phyloP scores from a whole-genome alignment of 2,888 invertebrate genomes.

The Stenotaenia linearis region DNA sequence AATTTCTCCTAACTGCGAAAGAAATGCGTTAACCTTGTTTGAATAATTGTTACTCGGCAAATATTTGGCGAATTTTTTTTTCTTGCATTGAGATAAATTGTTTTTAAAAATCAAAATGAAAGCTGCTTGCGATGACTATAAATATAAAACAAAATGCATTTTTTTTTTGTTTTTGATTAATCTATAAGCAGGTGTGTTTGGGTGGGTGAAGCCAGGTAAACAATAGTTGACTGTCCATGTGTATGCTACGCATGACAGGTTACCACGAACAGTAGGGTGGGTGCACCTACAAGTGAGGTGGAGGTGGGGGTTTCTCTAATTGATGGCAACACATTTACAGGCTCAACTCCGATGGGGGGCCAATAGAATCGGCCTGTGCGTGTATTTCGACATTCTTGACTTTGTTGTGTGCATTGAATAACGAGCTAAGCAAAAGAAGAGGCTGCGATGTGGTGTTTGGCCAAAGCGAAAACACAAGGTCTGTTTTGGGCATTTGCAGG shows the following conservation, averaged over 20 bases:
- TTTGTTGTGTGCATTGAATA: conserved; percentile 29
- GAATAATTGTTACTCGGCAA: background rate
- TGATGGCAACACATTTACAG: conserved; percentile 29
- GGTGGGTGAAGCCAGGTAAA: conserved; percentile 12
- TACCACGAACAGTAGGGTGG: conserved; percentile 14
- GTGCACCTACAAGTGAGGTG: background rate
- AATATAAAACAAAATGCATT: background rate
- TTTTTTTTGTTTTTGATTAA: background rate
- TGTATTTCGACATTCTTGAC: conserved; percentile 7
- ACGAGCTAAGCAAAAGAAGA: background rate
- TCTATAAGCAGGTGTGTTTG: conserved; percentile 13
- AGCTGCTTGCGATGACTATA: background rate
- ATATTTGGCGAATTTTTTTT: background rate
- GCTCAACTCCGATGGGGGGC: conserved; percentile 27
- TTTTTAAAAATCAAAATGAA: background rate
- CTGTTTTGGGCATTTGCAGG: conserved; percentile 12
- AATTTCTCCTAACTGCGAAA: background rate
- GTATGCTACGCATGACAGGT: conserved; percentile 17
- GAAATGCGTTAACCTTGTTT: background rate
- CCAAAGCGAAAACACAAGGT: background rate
- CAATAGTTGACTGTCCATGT: background rate
- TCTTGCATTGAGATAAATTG: background rate
- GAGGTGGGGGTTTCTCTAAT: conserved; percentile 28
- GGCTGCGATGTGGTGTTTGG: background rate
- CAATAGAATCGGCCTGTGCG: conserved; percentile 24